Base-by-base conservation (phyloP, 2,888 invertebrate genomes). In the Nomada lathburiana region DNA sequence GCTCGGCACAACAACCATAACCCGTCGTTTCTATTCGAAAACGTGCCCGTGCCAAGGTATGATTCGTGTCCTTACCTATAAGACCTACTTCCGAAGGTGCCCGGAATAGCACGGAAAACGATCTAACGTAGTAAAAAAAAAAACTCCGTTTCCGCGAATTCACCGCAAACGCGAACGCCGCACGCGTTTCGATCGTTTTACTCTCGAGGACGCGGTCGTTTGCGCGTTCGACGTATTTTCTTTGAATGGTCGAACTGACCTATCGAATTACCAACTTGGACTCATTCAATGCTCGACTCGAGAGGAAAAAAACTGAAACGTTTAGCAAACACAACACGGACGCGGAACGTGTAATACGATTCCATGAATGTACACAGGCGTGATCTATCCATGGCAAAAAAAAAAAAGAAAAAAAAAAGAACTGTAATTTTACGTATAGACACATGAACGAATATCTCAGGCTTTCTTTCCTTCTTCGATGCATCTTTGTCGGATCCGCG, bases 21-120 rank as follows among this genome's bases (percentile, higher is more conserved):
- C 57, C 16, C 23, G 18, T 11, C 47, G 59, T 76, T 76, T 76
- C 72, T 47, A 26, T 52, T 67, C 50, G 20, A 44, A 59, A 59
- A 59, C 53, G 20, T 10, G 80, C 60, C n/a, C 47, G 67, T 71
- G 82, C 82, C 82, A 76, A 81, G 55, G 63, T 65, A 73, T 82
- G 82, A 82, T 82, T 82, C 82, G 81, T 42, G 29, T 50, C 23
- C 47, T 59, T 52, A 72, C 57, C 64, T 57, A 67, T 26, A 47
- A 80, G 80, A 79, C 70, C 71, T 47, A 75, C 71, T 69, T 79
- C 64, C 76, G 59, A 68, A 44, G 52, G 18, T 44, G 52, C 47
- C 18, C 74, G 55, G 55, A 74, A 74, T 63, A 78, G 57, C 50
- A 42, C 29, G 65, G 18, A n/a, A 18, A 55, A 23, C n/a, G 42